These are phyloP conservation scores for Abrostola triplasia DNA, from an alignment of 2,888 invertebrate genomes.

Conservation along the genomic window DNA sequence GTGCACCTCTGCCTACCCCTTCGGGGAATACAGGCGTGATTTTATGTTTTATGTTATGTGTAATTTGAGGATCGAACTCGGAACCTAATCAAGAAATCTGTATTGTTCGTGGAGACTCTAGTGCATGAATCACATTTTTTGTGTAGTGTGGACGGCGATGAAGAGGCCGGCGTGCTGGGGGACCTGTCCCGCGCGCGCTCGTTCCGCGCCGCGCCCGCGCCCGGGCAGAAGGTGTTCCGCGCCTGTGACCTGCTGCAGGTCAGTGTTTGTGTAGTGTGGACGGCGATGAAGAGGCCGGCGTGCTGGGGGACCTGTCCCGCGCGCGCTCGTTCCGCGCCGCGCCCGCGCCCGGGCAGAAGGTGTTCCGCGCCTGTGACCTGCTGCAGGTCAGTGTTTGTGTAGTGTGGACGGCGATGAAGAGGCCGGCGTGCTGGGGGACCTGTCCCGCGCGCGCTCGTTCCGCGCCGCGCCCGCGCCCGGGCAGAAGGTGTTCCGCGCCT, in stretches of 20 bases:
- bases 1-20: too few relatives aligned
- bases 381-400: constrained; percentile 85
- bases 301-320: constrained; percentile 92
- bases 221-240: constrained; percentile 93
- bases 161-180: constrained; percentile 80
- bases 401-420: constrained; percentile 69
- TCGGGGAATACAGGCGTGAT: too few relatives aligned
- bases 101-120: too few relatives aligned
- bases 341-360: constrained; percentile 89
- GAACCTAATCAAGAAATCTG: too few relatives aligned
- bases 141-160: constrained; percentile 68
- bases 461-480: constrained; percentile 89
- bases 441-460: constrained; percentile 96
- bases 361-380: constrained; percentile 97
- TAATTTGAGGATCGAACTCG: too few relatives aligned
- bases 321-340: constrained; percentile 96
- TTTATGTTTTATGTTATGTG: too few relatives aligned
- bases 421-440: constrained; percentile 88
- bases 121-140: not conserved
- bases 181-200: constrained; percentile 96
- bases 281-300: constrained; percentile 67
- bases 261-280: constrained; percentile 65
- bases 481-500: constrained; percentile 95
- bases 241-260: constrained; percentile 95
- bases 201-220: constrained; percentile 91